These are phyloP conservation scores for Semibalanus balanoides DNA, from an alignment of 1,140 invertebrate species.

Conservation along the genomic window DNA sequence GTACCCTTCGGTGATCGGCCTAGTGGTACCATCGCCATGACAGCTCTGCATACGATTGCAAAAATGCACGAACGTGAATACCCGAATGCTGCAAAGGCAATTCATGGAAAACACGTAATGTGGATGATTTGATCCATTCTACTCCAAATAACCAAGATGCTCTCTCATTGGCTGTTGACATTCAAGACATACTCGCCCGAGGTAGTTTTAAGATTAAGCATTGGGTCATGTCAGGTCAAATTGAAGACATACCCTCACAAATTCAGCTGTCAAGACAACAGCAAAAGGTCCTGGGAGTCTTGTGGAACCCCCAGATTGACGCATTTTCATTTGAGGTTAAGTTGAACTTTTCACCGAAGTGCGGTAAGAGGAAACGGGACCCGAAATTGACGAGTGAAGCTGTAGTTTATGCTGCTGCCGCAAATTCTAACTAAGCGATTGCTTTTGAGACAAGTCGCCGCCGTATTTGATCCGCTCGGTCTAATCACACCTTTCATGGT, in stretches of 20 bases:
- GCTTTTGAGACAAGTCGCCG: constrained; percentile 10
- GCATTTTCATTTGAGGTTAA: constrained; percentile 8
- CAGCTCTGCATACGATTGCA: constrained; percentile 6
- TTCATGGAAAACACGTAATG: constrained; percentile 4
- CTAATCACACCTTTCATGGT: constrained; percentile 12
- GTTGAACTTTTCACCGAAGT: constrained; percentile 6
- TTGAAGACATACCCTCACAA: neutral
- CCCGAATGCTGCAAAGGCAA: neutral
- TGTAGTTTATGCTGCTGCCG: too few species aligned
- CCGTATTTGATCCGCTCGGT: constrained; percentile 9
- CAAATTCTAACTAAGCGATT: neutral
- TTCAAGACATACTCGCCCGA: constrained; percentile 5
- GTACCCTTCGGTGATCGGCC: constrained; percentile 12
- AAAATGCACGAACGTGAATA: constrained; percentile 5
- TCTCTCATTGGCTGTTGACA: neutral
- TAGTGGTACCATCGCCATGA: constrained; percentile 10
- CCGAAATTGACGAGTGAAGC: neutral
- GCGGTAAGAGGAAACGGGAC: neutral
- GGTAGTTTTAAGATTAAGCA: constrained; percentile 8
- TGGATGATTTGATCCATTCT: constrained; percentile 7
- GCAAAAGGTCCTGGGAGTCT: constrained; percentile 12
- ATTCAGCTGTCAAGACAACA: neutral
- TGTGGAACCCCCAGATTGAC: constrained; percentile 10
- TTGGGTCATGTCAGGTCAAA: constrained; percentile 1
- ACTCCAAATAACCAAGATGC: neutral